Conservation (phyloP, 2,113 vertebrate species). For the Alligator mississippiensis region DNA sequence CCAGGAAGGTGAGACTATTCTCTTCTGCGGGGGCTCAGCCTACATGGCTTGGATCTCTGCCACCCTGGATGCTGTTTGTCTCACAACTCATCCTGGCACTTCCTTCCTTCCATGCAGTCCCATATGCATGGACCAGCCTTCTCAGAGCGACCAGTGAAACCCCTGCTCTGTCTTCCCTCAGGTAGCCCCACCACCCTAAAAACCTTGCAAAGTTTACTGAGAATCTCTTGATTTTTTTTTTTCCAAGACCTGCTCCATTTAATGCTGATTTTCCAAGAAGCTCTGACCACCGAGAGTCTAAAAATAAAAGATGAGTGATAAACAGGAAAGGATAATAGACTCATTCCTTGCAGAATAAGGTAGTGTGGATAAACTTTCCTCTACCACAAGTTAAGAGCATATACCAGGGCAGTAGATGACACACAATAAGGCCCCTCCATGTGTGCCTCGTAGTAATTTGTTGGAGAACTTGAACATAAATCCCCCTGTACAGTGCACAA, state of each 20-base stretch:
- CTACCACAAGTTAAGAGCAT: too few relatives aligned
- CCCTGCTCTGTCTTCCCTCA: neutral
- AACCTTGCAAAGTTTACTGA: neutral
- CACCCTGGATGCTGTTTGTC: neutral
- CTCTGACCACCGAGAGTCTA: rapidly evolving
- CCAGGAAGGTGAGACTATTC: neutral
- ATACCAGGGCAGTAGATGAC: too few relatives aligned
- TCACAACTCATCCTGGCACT: neutral
- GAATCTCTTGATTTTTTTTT: neutral
- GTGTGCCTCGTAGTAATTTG: too few relatives aligned
- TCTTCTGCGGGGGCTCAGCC: neutral
- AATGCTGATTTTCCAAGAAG: neutral
- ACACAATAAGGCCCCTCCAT: too few relatives aligned
- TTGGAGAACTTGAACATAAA: neutral
- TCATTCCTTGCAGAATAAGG: neutral
- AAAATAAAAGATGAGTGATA: neutral
- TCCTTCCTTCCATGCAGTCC: neutral
- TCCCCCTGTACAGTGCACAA: neutral
- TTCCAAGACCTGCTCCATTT: rapidly evolving
- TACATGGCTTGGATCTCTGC: neutral
- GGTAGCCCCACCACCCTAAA: neutral
- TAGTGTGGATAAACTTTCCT: too few relatives aligned
- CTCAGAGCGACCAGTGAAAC: neutral
- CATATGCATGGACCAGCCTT: neutral
- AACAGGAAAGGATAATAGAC: neutral